Conservation (phyloP, 2,888 invertebrate species). For the Cephus runcator region DNA sequence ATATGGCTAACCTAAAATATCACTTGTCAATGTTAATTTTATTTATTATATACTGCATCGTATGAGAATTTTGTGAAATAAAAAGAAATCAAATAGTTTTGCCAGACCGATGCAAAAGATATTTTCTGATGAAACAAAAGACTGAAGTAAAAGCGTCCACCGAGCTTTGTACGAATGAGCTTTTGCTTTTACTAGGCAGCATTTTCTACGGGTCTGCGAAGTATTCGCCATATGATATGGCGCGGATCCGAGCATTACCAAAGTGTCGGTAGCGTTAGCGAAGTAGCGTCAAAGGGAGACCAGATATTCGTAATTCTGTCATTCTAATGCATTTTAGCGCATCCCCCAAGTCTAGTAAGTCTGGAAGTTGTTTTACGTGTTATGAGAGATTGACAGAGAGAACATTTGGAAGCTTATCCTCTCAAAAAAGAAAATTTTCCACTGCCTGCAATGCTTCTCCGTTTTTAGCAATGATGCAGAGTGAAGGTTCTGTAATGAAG, state of each 20-base stretch:
- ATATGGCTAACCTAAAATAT: not conserved
- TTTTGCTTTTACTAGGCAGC: not conserved
- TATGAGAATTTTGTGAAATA: not conserved
- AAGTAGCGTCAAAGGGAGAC: not conserved
- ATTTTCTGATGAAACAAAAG: not conserved
- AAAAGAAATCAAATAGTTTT: not conserved
- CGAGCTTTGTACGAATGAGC: not conserved
- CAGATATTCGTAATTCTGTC: not conserved
- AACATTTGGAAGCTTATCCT: not conserved
- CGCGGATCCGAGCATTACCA: not conserved
- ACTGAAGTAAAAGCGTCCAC: not conserved
- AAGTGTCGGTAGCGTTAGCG: not conserved
- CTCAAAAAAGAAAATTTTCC: not conserved
- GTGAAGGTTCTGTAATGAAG: not conserved
- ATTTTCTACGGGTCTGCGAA: not conserved
- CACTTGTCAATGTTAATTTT: not conserved
- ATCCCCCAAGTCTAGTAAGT: not conserved
- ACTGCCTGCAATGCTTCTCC: not conserved
- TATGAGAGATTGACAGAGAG: not conserved
- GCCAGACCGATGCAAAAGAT: not conserved
- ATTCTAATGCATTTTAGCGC: not conserved
- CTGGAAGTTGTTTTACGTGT: not conserved
- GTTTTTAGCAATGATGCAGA: too few species aligned
- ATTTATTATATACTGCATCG: not conserved
- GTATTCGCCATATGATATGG: not conserved